A percentile compares a stretch with the other conserved stretches of the same genome.
phyloP scores from a whole-genome alignment of 2,888 invertebrate genomes.

The Tineola bisselliella region DNA sequence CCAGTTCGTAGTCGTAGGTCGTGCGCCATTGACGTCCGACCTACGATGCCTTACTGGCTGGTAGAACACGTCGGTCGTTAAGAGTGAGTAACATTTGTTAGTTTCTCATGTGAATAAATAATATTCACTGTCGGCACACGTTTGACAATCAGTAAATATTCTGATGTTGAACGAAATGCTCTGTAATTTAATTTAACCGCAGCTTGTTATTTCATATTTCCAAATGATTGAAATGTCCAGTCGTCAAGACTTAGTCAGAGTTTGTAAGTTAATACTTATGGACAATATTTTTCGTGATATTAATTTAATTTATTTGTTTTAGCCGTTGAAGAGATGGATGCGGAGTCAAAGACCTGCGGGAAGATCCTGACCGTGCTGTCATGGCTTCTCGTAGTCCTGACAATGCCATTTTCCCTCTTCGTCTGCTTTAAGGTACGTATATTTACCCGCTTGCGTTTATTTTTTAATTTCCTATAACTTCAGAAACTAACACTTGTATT shows the following conservation, averaged over 20 bases:
- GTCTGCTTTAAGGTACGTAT: constrained; percentile 89
- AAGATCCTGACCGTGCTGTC: constrained; percentile 83
- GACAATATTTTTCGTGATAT: neutral
- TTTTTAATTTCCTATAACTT: neutral
- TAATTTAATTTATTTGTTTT: neutral
- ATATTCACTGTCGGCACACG: neutral
- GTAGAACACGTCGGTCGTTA: neutral
- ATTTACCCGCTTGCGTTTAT: neutral
- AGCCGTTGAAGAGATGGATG: constrained; percentile 69
- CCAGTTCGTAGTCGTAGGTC: neutral
- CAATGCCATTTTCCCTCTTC: constrained; percentile 92
- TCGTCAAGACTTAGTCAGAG: constrained; percentile 34
- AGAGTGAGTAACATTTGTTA: neutral
- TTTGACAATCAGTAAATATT: constrained; percentile 22
- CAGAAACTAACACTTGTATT: no score
- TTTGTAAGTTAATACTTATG: neutral
- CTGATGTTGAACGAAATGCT: neutral
- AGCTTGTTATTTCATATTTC: constrained; percentile 1
- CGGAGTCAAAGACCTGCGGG: constrained; percentile 80
- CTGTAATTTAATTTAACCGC: neutral
- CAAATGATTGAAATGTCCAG: constrained; percentile 51
- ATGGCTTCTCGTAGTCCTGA: constrained; percentile 82
- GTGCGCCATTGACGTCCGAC: neutral
- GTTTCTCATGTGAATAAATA: constrained; percentile 9
- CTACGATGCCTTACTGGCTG: neutral